Evolutionary conservation across 2,888 invertebrate genomes (phyloP), one percentile per base, ranked within the genome.

Genomic region (Conistra vaccinii): DNA sequence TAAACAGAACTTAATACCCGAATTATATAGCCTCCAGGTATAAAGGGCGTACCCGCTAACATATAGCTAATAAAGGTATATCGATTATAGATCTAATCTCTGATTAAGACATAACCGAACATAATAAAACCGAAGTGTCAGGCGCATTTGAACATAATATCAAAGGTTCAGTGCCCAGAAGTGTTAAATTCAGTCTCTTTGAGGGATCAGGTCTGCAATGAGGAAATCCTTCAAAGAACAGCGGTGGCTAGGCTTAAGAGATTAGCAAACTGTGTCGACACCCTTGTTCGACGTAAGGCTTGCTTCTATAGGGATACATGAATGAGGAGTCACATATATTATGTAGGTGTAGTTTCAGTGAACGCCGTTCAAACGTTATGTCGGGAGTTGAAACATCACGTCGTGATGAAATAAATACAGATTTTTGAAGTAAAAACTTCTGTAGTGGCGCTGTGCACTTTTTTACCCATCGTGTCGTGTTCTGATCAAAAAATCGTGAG

Each of bases 161-260:
- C 73, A 69, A 73, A 67, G 80, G 62, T 83, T 76, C 60, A 69
- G 72, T 69, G 20, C 62, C 55, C 58, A 72, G 58, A 62, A 73
- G 68, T 72, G 71, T 76, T 79, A 69, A 70, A 71, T 80, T 76
- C 60, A 80, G 73, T 83, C 84, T 72, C 80, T 83, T 83, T 83
- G 83, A 80, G 73, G 69, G 80, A 80, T 84, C 71, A 74, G 69
- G 62, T 57, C 51, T 80, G 77, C 74, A 74, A 74, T 74, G 84
- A 84, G 83, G 73, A 84, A 74, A 84, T 83, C 84, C 84, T 61
- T 80, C 80, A 83, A 84, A 80, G 84, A 80, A 77, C 77, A 65
- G 74, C 53, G 83, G 73, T 70, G 48, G 80, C 68, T 61, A 68
- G 61, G 73, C 80, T 83, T 80, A 83, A 83, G 83, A 68, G 82